These are phyloP conservation scores for Pangasianodon gigas DNA, from an alignment of 2,113 vertebrate genomes.

Conservation along the genomic window DNA sequence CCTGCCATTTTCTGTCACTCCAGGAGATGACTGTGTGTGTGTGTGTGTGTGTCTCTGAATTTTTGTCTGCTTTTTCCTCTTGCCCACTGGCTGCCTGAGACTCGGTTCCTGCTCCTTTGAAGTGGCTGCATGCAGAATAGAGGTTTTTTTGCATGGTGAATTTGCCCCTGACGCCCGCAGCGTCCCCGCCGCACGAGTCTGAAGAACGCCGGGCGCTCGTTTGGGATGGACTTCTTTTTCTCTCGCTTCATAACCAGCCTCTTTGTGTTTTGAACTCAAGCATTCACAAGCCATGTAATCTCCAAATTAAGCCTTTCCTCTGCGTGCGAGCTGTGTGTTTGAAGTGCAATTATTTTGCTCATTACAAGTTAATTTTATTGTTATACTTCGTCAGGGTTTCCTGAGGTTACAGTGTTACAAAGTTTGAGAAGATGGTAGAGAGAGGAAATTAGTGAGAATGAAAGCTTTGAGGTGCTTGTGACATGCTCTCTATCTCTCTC, in stretches of 20 bases:
- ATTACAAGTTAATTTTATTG: constrained; percentile 84
- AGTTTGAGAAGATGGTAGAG: constrained; percentile 71
- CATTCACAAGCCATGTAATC: constrained; percentile 79
- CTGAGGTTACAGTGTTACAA: constrained; percentile 75
- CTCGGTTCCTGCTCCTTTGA: constrained; percentile 73
- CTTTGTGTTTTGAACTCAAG: constrained; percentile 79
- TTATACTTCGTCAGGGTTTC: constrained; percentile 81
- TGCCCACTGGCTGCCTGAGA: constrained; percentile 76
- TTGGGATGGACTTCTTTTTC: constrained; percentile 71
- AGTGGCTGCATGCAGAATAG: constrained; percentile 74
- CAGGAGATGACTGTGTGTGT: constrained; percentile 68
- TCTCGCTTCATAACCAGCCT: constrained; percentile 75
- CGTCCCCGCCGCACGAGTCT: constrained; percentile 80
- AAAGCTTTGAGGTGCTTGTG: constrained; percentile 49
- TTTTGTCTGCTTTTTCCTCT: constrained; percentile 63
- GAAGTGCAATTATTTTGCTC: constrained; percentile 83
- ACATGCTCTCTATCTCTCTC: constrained; percentile 49
- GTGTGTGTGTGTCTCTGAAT: constrained; percentile 57
- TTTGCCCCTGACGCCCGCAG: constrained; percentile 72
- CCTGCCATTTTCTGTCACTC: constrained; percentile 74
- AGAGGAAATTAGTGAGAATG: constrained; percentile 63
- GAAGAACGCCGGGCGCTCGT: constrained; percentile 75
- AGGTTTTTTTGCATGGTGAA: constrained; percentile 78
- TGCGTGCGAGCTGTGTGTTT: constrained; percentile 66
- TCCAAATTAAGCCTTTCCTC: constrained; percentile 77